Percentiles rank a stretch among this genome's conserved stretches.
Conservation (phyloP, 2,113 vertebrate genomes). For the Chitala chitala region DNA sequence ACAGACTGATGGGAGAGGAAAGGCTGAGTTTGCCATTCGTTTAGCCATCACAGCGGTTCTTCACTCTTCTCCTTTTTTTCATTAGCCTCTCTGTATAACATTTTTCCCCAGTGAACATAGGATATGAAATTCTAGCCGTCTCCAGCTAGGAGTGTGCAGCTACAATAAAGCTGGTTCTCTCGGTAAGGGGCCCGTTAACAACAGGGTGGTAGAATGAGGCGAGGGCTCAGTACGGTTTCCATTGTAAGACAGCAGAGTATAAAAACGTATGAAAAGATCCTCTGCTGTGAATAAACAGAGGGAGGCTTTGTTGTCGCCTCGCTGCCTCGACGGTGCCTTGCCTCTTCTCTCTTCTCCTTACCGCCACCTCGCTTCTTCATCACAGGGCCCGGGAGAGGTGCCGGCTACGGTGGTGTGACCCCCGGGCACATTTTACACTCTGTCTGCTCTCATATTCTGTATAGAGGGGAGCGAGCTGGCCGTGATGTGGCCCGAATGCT, state of each 20-base stretch:
- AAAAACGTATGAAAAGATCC: neutral
- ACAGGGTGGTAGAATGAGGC: neutral
- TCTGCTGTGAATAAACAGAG: neutral
- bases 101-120: too few relatives aligned
- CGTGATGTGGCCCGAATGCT: neutral
- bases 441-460: neutral
- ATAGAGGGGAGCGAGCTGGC: neutral
- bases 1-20: too few relatives aligned
- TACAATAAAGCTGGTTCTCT: neutral
- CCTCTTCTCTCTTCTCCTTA: too few relatives aligned
- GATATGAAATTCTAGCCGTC: too few relatives aligned
- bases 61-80: neutral
- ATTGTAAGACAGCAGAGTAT: neutral
- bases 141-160: neutral
- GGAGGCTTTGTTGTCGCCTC: neutral
- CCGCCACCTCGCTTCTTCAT: neutral
- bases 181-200: neutral
- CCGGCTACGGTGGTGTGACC: neutral
- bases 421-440: neutral
- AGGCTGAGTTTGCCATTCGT: neutral
- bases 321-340: neutral
- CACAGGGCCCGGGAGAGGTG: neutral
- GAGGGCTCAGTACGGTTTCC: neutral
- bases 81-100: neutral
- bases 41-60: neutral